Conservation (phyloP, 2,113 vertebrate species). For the Chaenocephalus aceratus region DNA sequence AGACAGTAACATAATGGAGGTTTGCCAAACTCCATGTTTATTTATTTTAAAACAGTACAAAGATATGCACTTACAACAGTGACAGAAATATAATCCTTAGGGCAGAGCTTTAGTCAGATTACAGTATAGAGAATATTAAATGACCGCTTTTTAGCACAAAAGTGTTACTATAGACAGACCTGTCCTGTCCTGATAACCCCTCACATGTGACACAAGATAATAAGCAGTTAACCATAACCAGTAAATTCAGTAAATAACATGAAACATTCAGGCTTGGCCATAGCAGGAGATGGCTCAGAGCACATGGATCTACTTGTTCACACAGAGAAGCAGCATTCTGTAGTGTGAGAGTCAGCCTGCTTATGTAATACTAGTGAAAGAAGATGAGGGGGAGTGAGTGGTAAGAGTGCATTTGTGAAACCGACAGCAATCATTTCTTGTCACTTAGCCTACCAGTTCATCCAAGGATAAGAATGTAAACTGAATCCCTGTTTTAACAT, state of each 20-base stretch:
- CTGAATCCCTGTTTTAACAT: not conserved
- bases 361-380: conserved; percentile 54
- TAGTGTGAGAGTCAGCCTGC: conserved; percentile 43
- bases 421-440: not conserved
- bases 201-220: conserved; percentile 2
- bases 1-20: not conserved
- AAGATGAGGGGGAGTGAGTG: conserved; percentile 46
- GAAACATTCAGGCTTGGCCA: not conserved
- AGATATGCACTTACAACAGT: not conserved
- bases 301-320: conserved; percentile 19
- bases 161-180: not conserved
- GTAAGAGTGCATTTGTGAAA: conserved; percentile 24
- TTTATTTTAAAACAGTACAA: not conserved
- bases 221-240: conserved; percentile 16
- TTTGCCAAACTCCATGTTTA: not conserved
- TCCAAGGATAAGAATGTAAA: not conserved
- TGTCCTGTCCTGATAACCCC: conserved; percentile 1
- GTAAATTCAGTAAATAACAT: not conserved
- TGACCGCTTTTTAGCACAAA: not conserved
- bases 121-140: conserved; percentile 18
- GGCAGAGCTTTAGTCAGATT: conserved; percentile 36
- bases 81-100: conserved; percentile 33
- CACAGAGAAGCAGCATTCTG: conserved; percentile 41
- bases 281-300: not conserved
- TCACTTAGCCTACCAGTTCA: not conserved